phyloP scores from a whole-genome alignment of 2,797 vertebrate genomes.

The Salmo trutta region DNA sequence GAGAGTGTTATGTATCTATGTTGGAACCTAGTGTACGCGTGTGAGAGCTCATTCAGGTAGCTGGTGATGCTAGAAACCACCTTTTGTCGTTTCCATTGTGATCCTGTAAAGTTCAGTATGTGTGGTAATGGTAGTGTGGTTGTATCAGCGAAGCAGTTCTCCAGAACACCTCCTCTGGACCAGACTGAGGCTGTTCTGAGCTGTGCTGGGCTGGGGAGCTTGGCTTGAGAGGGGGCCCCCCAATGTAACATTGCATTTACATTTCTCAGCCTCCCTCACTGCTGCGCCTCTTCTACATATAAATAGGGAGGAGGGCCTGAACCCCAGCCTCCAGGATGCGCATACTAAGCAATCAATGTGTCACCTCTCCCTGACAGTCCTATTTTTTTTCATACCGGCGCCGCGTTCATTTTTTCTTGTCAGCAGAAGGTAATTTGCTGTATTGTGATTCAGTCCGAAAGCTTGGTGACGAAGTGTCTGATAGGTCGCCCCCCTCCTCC shows the following conservation, averaged over 20 bases:
- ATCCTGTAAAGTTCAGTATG: background rate
- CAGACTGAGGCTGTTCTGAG: background rate
- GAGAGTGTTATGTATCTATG: background rate
- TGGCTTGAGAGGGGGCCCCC: conserved; percentile 64
- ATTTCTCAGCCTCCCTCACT: conserved; percentile 72
- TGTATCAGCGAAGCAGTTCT: background rate
- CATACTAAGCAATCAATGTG: conserved; percentile 85
- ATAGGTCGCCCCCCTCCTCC: conserved; percentile 64
- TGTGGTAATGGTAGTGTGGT: background rate
- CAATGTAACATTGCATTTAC: conserved; percentile 81
- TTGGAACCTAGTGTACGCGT: background rate
- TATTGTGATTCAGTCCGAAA: conserved; percentile 83
- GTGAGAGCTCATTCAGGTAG: background rate
- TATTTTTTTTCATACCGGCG: conserved; percentile 63
- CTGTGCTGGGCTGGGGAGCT: conserved; percentile 41
- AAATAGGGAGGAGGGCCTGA: conserved; percentile 74
- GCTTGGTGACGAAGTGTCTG: conserved; percentile 77
- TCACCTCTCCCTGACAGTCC: conserved; percentile 81
- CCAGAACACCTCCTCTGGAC: background rate
- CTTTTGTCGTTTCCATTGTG: background rate
- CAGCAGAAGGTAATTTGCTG: conserved; percentile 84
- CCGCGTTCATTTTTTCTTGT: conserved; percentile 83
- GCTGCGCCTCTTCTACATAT: conserved; percentile 77
- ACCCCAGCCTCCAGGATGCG: conserved; percentile 75
- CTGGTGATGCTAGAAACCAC: background rate